These are phyloP conservation scores for Hartigia nigra DNA, from an alignment of 2,888 invertebrate genomes.

Conservation along the genomic window DNA sequence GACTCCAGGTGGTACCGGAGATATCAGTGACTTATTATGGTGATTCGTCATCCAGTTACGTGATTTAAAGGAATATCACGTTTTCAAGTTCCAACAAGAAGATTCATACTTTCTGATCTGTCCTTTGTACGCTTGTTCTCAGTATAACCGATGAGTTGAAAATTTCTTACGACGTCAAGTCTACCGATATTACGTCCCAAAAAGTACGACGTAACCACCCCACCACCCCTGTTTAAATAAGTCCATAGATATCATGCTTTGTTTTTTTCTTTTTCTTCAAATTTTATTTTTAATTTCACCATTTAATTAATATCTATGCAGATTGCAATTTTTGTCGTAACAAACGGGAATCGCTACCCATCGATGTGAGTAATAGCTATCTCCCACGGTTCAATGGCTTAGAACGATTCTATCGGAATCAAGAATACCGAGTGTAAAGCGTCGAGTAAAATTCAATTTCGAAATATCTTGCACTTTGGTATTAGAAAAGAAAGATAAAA, in stretches of 20 bases:
- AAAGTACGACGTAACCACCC: no score
- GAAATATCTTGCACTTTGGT: background rate
- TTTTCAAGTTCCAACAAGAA: background rate
- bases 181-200: no score
- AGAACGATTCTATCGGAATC: background rate
- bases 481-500: background rate
- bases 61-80: background rate
- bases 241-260: no score
- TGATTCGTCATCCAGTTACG: background rate
- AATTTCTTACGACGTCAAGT: no score
- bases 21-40: background rate
- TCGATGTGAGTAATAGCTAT: background rate
- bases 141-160: rapidly evolving
- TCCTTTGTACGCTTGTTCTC: background rate
- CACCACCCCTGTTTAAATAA: no score
- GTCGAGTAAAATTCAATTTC: background rate
- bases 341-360: background rate
- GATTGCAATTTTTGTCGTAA: background rate
- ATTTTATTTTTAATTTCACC: background rate
- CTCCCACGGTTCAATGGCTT: background rate
- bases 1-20: background rate
- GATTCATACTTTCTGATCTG: background rate
- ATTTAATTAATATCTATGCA: background rate
- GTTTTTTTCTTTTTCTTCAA: no score
- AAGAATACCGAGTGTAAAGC: background rate